These are phyloP conservation scores for Aquatica leii DNA, from an alignment of 2,888 invertebrate genomes.

Conservation along the genomic window DNA sequence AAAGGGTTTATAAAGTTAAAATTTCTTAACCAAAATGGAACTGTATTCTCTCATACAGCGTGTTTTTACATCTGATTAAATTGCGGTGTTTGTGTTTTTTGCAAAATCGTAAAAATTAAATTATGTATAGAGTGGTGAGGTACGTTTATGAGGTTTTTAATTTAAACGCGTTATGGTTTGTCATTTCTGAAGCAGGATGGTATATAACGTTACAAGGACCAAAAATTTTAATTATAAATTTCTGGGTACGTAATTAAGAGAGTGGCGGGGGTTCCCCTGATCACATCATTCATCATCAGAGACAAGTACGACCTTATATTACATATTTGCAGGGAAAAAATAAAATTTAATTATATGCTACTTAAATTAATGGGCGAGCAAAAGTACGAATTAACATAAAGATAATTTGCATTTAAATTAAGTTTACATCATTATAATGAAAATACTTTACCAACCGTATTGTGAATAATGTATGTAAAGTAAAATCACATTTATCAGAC, in stretches of 20 bases:
- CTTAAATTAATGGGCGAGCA: slow-evolving; percentile 72
- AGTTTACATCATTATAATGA: slow-evolving; percentile 62
- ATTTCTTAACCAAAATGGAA: slow-evolving; percentile 14
- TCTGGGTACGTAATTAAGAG: slow-evolving; percentile 55
- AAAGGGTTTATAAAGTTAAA: slow-evolving; percentile 1
- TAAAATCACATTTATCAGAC: slow-evolving; percentile 55
- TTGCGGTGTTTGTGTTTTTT: neutral
- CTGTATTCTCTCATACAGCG: slow-evolving; percentile 7
- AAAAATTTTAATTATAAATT: slow-evolving; percentile 58
- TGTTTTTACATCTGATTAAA: neutral
- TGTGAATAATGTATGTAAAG: slow-evolving; percentile 58
- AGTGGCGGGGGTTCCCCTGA: slow-evolving; percentile 47
- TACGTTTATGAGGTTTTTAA: slow-evolving; percentile 22
- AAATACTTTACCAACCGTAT: slow-evolving; percentile 60
- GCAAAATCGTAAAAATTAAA: slow-evolving; percentile 11
- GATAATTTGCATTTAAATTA: slow-evolving; percentile 63
- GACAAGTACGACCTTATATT: slow-evolving; percentile 50
- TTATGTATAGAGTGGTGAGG: slow-evolving; percentile 6
- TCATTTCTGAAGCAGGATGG: slow-evolving; percentile 25
- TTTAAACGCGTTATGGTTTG: slow-evolving; percentile 27
- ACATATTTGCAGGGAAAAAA: slow-evolving; percentile 57
- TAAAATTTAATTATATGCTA: slow-evolving; percentile 76
- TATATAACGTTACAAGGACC: slow-evolving; percentile 41
- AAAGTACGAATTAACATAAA: slow-evolving; percentile 61
- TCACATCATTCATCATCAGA: slow-evolving; percentile 54